These are phyloP conservation scores for Chromobotia macracanthus DNA, from an alignment of 2,797 vertebrate species.

Conservation along the genomic window DNA sequence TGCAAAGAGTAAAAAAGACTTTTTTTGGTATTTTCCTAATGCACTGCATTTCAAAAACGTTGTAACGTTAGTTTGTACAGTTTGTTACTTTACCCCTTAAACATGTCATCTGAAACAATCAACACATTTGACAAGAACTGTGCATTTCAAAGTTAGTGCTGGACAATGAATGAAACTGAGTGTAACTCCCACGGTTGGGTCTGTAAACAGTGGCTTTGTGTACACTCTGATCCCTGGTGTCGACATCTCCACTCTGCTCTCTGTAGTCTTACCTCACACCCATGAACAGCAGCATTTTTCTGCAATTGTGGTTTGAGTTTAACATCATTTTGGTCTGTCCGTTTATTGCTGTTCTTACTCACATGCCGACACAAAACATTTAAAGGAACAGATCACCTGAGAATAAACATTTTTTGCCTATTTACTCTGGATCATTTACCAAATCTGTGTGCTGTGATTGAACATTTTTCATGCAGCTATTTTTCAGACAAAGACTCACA, in stretches of 20 bases:
- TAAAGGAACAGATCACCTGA: not conserved
- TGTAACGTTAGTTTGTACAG: conserved; percentile 5
- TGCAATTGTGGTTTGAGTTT: not conserved
- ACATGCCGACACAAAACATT: conserved; percentile 21
- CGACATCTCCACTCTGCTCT: conserved; percentile 65
- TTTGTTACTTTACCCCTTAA: not conserved
- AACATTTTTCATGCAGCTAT: not conserved
- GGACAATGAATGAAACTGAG: conserved; percentile 62
- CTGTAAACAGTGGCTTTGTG: conserved; percentile 71
- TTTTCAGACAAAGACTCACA: not conserved
- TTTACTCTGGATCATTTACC: not conserved
- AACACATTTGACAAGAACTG: conserved; percentile 41
- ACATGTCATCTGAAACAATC: conserved; percentile 62
- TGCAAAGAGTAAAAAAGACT: not conserved
- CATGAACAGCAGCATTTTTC: not conserved
- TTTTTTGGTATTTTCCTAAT: not conserved
- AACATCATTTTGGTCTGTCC: conserved; percentile 22
- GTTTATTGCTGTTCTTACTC: not conserved
- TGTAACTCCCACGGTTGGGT: conserved; percentile 63
- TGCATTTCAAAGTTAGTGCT: conserved; percentile 68
- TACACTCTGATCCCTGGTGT: conserved; percentile 71
- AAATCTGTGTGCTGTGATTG: not conserved
- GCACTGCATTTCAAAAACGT: not conserved
- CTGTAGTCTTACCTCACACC: conserved; percentile 44
- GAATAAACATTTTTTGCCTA: not conserved